Conservation (phyloP, 2,113 vertebrate species). For the Pterophyllum scalare region DNA sequence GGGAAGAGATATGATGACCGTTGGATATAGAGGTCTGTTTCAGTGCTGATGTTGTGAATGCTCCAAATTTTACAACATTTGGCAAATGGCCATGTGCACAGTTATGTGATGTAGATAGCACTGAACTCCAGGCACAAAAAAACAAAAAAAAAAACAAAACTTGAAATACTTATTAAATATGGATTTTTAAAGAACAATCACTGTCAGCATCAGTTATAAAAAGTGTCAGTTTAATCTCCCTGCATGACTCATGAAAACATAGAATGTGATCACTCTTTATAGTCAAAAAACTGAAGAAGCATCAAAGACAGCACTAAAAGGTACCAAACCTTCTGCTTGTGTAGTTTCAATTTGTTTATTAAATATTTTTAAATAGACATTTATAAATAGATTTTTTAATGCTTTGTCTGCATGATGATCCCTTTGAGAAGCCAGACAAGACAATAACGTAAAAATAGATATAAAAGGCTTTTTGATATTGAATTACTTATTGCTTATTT, state of each 20-base stretch:
- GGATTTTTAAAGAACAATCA: background rate
- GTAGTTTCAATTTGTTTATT: slow-evolving; percentile 17
- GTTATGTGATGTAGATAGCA: slow-evolving; percentile 40
- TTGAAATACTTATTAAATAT: background rate
- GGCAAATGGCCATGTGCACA: slow-evolving; percentile 31
- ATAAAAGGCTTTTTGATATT: background rate
- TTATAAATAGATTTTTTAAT: slow-evolving; percentile 28
- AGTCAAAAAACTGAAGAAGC: background rate
- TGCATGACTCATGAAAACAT: slow-evolving; percentile 12
- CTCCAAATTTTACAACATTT: slow-evolving; percentile 47
- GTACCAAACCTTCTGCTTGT: background rate
- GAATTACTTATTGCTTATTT: background rate
- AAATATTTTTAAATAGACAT: slow-evolving; percentile 10
- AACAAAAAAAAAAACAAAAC: background rate
- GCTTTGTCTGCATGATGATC: slow-evolving; percentile 1
- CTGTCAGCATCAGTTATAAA: background rate
- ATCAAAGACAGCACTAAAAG: background rate
- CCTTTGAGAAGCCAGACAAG: slow-evolving; percentile 19
- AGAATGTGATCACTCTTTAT: slow-evolving; percentile 7
- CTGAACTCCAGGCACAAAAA: background rate
- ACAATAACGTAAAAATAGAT: slow-evolving; percentile 24
- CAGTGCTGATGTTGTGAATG: slow-evolving; percentile 38
- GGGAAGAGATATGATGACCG: background rate
- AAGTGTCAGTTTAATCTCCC: background rate
- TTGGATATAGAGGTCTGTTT: slow-evolving; percentile 27